Evolutionary conservation across 2,113 vertebrate genomes (phyloP), one percentile per base, ranked within the genome.

Genomic region (Crypturellus undulatus): DNA sequence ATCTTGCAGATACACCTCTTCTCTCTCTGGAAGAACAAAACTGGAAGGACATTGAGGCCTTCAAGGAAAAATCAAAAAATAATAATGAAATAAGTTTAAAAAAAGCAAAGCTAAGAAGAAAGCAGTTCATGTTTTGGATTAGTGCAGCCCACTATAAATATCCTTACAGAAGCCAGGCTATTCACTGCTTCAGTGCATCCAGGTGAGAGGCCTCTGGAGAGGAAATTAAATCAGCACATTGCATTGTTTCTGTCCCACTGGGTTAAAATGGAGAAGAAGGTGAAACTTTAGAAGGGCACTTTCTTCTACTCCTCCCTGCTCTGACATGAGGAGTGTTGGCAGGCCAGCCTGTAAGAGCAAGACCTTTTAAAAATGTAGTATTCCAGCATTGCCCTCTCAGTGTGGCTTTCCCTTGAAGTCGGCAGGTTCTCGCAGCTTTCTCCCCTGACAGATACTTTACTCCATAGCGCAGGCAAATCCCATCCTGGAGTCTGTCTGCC

Each of bases 241-340:
- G 65, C 43, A 62, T 95, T 92, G 73, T 95, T 95, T 95, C 89
- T 84, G 45, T 90, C 69, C 92, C 79, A 47, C 60, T 86, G 80
- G 38, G 43, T 75, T 94, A 81, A 89, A 89, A 65, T 36, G 43
- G 69, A 90, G 73, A 84, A 92, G 83, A 28, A 56, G 47, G 65
- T 21, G 65, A 92, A 96, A 93, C 47, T 73, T 88, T 63, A 80
- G 85, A 88, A 88, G 68, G 72, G 36, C 72, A 32, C 54, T 92
- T 95, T 81, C 40, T 78, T 26, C 34, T 75, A 45, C 54, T 87
- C 17, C 58, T 94, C 70, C 38, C 58, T 72, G 82, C 82, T 88
- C 68, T 52, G 45, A 28, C 32, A 7, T 21, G 69, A 76, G 84
- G 70, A 45, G 38, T 0, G 0, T 42, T 87, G 70, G 52, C 84